Evolutionary conservation across 2,113 vertebrate species (phyloP).

Genomic region (Ploceus nigricollis): DNA sequence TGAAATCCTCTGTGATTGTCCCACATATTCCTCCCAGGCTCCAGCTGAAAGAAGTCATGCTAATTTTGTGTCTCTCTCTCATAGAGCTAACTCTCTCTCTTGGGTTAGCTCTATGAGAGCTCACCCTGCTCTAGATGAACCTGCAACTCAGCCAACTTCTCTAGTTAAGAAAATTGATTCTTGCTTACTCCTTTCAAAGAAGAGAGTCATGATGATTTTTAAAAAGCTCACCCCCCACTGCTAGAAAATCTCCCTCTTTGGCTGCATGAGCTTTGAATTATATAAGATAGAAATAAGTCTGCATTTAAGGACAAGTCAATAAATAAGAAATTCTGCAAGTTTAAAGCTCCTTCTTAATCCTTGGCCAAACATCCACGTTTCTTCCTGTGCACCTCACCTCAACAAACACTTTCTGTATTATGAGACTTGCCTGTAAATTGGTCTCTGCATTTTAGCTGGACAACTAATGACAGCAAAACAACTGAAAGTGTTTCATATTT

Average conservation of each 20-base stretch:
- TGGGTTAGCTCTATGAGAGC: conserved; percentile 15
- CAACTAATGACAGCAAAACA: neutral
- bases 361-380: neutral
- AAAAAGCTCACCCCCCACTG: conserved; percentile 52
- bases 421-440: conserved; percentile 29
- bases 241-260: conserved; percentile 60
- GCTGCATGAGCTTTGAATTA: conserved; percentile 62
- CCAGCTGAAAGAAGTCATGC: neutral
- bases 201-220: conserved; percentile 60
- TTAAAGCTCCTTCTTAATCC: conserved; percentile 41
- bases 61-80: neutral
- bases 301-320: neutral
- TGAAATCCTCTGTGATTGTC: neutral
- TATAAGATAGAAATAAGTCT: conserved; percentile 50
- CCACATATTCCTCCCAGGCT: neutral
- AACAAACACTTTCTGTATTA: neutral
- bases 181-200: conserved; percentile 61
- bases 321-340: conserved; percentile 12
- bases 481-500: conserved; percentile 48
- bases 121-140: conserved; percentile 39
- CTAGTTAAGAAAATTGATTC: conserved; percentile 63
- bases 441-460: conserved; percentile 45
- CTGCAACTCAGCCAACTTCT: conserved; percentile 24
- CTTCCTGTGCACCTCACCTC: conserved; percentile 2
- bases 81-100: too few relatives aligned